Evolutionary conservation across 1,140 invertebrate species (phyloP).

Genomic region (Papilio polyxenes): DNA sequence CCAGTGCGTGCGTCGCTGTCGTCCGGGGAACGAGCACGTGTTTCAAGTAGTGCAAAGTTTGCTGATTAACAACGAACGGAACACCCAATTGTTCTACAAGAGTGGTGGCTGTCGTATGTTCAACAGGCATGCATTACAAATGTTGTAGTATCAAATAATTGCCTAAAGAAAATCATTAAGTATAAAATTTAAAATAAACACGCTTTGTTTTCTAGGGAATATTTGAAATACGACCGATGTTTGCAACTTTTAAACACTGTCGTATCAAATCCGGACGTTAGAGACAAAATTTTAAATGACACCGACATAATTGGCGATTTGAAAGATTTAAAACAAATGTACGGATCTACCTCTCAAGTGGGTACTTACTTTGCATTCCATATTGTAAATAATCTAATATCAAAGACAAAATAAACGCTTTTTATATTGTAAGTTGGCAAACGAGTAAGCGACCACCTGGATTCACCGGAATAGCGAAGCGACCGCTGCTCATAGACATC

Average conservation of each 20-base stretch:
- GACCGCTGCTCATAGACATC: too few species aligned
- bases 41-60: conserved; percentile 58
- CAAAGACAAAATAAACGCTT: neutral
- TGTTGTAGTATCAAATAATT: neutral
- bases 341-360: conserved; percentile 47
- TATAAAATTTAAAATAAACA: neutral
- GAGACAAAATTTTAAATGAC: conserved; percentile 35
- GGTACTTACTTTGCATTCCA: neutral
- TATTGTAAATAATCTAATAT: neutral
- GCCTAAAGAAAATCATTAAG: neutral
- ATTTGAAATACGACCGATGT: conserved; percentile 43
- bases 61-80: conserved; percentile 52
- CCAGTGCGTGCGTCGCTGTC: conserved; percentile 61
- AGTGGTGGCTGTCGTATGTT: conserved; percentile 58
- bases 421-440: neutral
- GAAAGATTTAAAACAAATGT: conserved; percentile 43
- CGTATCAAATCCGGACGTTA: conserved; percentile 40
- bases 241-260: conserved; percentile 48
- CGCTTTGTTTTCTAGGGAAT: conserved; percentile 43
- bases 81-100: conserved; percentile 58
- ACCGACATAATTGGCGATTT: conserved; percentile 44
- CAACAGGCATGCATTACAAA: conserved; percentile 49
- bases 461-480: too few species aligned
- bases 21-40: conserved; percentile 47
- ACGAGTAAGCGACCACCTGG: too few species aligned